phyloP scores from a whole-genome alignment of 1,140 invertebrate species.

The Amyelois transitella region DNA sequence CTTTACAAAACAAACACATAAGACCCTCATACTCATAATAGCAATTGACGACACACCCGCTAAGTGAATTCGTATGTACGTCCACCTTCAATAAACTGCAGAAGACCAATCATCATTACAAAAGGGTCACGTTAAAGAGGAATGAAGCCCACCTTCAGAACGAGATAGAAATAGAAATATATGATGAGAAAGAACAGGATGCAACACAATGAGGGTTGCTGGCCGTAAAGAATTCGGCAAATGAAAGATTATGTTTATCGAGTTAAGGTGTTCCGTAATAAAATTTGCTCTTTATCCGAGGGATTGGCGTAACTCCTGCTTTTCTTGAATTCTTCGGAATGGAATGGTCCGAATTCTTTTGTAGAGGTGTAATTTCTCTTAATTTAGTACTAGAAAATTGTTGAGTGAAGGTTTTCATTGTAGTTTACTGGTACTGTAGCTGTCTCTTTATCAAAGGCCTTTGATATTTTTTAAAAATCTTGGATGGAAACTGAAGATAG shows the following conservation, averaged over 20 bases:
- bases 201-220: slow-evolving; percentile 19
- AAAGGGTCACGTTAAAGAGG: slow-evolving; percentile 47
- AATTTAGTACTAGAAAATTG: no score
- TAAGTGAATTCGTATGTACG: slow-evolving; percentile 68
- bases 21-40: not conserved
- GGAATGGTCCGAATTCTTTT: slow-evolving; percentile 2
- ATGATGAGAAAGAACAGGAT: slow-evolving; percentile 24
- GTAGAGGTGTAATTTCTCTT: no score
- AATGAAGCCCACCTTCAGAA: slow-evolving; percentile 46
- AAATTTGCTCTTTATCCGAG: slow-evolving; percentile 57
- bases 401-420: no score
- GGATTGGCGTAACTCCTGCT: slow-evolving; percentile 35
- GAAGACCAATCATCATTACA: slow-evolving; percentile 65
- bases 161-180: slow-evolving; percentile 23
- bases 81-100: slow-evolving; percentile 51
- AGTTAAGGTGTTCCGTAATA: slow-evolving; percentile 65
- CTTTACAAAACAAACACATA: no score
- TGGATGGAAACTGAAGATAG: no score
- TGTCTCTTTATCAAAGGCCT: no score
- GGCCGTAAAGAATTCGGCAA: slow-evolving; percentile 57
- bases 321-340: slow-evolving; percentile 10
- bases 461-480: no score
- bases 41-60: slow-evolving; percentile 13
- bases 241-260: slow-evolving; percentile 74
- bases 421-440: no score